Evolutionary conservation across 64 coral and sea anemone species (phyloP).

Genomic region (Astreopora myriophthalma): DNA sequence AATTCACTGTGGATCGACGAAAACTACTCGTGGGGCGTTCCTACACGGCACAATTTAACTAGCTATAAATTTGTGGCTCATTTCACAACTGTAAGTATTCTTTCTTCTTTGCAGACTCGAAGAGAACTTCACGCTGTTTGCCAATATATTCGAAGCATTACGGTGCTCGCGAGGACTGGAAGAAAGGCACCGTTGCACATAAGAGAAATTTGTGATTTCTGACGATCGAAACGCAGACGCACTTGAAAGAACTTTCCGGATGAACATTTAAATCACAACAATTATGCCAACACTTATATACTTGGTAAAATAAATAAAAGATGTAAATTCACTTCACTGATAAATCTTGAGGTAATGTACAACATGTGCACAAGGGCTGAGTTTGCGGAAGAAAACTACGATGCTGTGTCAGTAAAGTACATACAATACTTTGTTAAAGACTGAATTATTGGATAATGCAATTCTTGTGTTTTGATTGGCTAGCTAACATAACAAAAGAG

Average conservation of each 20-base stretch:
- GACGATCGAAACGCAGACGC: neutral
- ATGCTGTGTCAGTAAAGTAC: no score
- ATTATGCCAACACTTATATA: neutral
- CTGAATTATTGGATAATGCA: no score
- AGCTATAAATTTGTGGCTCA: no score
- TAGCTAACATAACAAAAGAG: no score
- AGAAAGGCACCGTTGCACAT: neutral
- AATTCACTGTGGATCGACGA: no score
- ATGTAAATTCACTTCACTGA: neutral
- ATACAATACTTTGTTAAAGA: no score
- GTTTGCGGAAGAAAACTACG: no score
- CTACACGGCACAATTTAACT: no score
- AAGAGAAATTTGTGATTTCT: conserved; percentile 1
- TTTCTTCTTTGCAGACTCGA: neutral
- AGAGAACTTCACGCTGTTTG: neutral
- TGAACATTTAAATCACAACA: neutral
- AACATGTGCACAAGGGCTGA: no score
- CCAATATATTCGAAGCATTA: neutral
- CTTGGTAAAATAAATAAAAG: neutral
- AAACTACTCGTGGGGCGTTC: no score
- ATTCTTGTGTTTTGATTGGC: no score
- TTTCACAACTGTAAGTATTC: neutral
- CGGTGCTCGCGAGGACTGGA: neutral
- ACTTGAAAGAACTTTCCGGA: neutral
- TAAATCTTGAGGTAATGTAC: neutral